A percentile compares a stretch with the other conserved stretches of the same genome.
Evolutionary conservation across 2,888 invertebrate genomes (phyloP).

Genomic region (Drosophila fungiperda): DNA sequence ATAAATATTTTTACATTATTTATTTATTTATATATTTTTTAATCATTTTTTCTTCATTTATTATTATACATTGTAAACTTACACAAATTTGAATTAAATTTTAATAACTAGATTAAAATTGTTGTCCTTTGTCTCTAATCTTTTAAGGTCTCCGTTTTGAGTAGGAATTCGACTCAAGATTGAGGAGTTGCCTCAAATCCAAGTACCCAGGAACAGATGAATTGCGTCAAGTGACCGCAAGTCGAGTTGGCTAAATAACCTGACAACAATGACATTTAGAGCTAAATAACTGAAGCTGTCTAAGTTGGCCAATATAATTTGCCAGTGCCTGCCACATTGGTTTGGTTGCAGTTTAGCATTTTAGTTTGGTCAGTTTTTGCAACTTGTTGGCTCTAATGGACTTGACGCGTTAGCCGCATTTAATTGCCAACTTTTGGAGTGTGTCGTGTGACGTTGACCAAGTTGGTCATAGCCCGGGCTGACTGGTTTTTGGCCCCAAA

Average conservation of each 20-base stretch:
- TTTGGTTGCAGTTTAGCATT: conserved; percentile 47
- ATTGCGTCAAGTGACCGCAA: conserved; percentile 37
- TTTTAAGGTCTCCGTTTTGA: background rate
- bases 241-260: conserved; percentile 53
- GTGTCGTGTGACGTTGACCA: conserved; percentile 24
- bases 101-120: too few relatives aligned
- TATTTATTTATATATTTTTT: background rate
- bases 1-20: background rate
- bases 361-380: conserved; percentile 67
- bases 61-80: too few relatives aligned
- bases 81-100: background rate
- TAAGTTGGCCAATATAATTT: conserved; percentile 54
- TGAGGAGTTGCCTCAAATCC: background rate
- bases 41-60: background rate
- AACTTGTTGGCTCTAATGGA: conserved; percentile 68
- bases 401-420: conserved; percentile 54
- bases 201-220: conserved; percentile 14
- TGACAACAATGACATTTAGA: conserved; percentile 58
- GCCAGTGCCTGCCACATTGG: conserved; percentile 59
- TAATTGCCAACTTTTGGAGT: conserved; percentile 36
- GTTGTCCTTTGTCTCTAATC: background rate
- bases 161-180: background rate
- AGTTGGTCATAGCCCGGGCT: conserved; percentile 38
- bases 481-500: conserved; percentile 51
- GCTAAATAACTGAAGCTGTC: conserved; percentile 23